phyloP scores from a whole-genome alignment of 92 coral and sea anemone genomes.

The Actinernus sp. region DNA sequence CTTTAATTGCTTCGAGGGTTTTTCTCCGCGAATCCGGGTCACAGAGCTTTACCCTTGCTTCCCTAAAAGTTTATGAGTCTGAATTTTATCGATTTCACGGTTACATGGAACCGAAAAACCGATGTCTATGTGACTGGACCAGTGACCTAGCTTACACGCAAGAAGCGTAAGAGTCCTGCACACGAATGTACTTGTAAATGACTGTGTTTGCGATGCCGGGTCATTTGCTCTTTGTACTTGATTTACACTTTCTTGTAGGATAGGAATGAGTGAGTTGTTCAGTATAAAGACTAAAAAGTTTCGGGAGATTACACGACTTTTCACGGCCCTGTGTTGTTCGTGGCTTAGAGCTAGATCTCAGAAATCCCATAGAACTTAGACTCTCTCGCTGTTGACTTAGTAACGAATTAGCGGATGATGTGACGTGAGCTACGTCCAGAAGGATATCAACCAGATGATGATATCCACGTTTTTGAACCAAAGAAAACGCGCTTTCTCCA shows the following conservation, averaged over 20 bases:
- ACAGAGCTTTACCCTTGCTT: no score
- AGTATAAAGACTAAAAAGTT: slow-evolving; percentile 78
- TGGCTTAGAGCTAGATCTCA: slow-evolving; percentile 16
- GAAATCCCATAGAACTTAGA: slow-evolving; percentile 4
- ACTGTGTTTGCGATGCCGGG: no score
- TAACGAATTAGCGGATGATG: slow-evolving; percentile 3
- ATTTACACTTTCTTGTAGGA: slow-evolving; percentile 41
- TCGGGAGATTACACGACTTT: slow-evolving; percentile 75
- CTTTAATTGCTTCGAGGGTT: no score
- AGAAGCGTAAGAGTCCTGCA: no score
- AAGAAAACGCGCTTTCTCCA: slow-evolving; percentile 78
- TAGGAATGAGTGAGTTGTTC: slow-evolving; percentile 89
- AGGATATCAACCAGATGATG: slow-evolving; percentile 72
- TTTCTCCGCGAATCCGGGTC: no score
- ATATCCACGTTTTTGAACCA: slow-evolving; percentile 55
- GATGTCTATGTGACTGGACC: no score
- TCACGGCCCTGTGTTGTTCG: slow-evolving; percentile 18
- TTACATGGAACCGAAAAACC: no score
- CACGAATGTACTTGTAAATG: no score
- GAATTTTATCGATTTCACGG: no score
- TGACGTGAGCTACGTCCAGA: slow-evolving; percentile 72
- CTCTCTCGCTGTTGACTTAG: neutral
- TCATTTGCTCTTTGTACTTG: no score
- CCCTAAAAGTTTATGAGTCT: no score
- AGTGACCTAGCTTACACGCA: no score